Base-by-base conservation (phyloP, 2,888 invertebrate genomes). In the Merodon equestris region DNA sequence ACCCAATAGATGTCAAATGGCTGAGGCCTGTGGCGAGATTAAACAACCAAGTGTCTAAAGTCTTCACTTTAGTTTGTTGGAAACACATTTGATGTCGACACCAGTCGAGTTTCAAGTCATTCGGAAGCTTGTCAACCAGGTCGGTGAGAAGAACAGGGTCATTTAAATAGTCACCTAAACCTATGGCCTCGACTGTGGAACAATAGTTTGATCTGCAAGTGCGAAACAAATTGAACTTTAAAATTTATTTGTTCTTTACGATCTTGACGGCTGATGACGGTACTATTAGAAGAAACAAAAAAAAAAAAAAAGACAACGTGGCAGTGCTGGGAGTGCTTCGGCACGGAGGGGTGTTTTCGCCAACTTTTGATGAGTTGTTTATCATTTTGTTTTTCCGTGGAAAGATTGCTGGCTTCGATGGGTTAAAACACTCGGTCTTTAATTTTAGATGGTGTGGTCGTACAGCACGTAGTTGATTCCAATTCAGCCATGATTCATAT, bases 91-190 rank as follows among this genome's bases (percentile, higher is more conserved):
- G 53, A 19, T 56, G 15, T 1, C 54, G 57, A 14, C 64, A 58
- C 63, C 71, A 75, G 27, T 53, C 58, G 9, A 71, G 38, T 14
- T 71, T 77, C 38, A 64, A 36, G 40, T 74, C 67, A 53, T 57
- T n/a, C 34, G 70, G 72, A n/a, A 81, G 42, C 48, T 67, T 75
- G 9, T 17, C 9, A 3, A 66, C n/a, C 13, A 72, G 44, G 2
- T 68, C 74, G 12, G 64, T 60, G 14, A 79, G 40, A 5, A 82
- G 56, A 44, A 58, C 42, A n/a, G 74, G 74, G 47, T 74, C 79
- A 18, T 79, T 34, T n/a, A 58, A 13, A 36, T 63, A 63, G 5
- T 45, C 63, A 13, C 19, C 48, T 1, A 63, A 13, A 15, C 71
- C 67, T 17, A 75, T 57, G 1, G 61, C 71, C 44, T 14, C 12